A percentile compares a stretch with the other conserved stretches of the same genome.
These are phyloP conservation scores for Mirza zaza DNA, from an alignment of 2,113 vertebrate genomes.

Conservation along the genomic window DNA sequence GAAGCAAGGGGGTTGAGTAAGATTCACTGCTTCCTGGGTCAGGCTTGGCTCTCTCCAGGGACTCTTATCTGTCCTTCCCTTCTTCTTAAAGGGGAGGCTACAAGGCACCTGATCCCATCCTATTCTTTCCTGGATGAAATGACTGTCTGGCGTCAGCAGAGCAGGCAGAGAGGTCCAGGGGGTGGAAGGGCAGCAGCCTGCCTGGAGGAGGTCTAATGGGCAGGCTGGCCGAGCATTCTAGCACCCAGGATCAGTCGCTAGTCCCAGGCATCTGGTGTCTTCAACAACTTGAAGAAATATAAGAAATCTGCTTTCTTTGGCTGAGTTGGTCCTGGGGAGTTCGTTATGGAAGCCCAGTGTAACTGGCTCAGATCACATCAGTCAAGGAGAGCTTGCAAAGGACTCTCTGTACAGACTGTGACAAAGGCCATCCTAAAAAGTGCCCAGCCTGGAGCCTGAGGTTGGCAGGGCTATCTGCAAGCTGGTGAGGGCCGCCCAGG, in stretches of 20 bases:
- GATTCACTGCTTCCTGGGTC: background rate
- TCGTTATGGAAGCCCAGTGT: background rate
- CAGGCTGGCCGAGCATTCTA: background rate
- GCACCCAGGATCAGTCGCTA: background rate
- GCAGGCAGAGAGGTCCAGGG: background rate
- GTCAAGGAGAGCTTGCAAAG: background rate
- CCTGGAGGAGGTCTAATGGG: background rate
- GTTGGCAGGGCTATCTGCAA: background rate
- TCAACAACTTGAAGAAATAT: background rate
- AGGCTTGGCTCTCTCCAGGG: background rate
- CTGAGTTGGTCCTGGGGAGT: background rate
- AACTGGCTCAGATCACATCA: background rate
- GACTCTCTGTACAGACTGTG: background rate
- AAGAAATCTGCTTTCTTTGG: background rate
- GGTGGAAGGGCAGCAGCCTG: background rate
- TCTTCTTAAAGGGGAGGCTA: background rate
- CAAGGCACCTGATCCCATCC: background rate
- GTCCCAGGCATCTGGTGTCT: background rate
- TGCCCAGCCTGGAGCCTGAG: background rate
- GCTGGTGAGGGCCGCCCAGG: background rate
- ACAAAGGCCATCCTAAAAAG: constrained; percentile 1
- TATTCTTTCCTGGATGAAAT: background rate
- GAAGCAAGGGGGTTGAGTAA: background rate
- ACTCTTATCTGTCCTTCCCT: background rate
- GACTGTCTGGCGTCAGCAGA: background rate